Base-by-base conservation (phyloP, 1,140 invertebrate genomes). In the Drosophila carrolli region DNA sequence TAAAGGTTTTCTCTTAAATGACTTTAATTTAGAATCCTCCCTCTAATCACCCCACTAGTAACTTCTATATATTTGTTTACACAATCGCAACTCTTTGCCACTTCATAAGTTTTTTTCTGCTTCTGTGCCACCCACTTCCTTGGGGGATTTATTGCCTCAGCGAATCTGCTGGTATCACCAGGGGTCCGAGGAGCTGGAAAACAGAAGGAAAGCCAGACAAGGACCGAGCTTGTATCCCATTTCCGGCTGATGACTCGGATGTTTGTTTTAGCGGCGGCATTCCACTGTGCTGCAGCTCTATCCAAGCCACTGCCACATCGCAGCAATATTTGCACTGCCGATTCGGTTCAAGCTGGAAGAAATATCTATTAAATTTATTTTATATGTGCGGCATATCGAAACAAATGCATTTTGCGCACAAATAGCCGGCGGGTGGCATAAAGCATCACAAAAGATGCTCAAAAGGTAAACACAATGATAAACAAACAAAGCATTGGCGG, bases 11-110 rank as follows among this genome's bases (percentile, higher is more conserved):
- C 16, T 8, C 27, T 19, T 10, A 11, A 32, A 68, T 23, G 61
- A 63, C 19, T 61, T 35, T 19, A 62, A 50, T 48, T 37, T 32
- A 19, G 1, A 1, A 8, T 8, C 50, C 46, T 48, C 19, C 10
- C 11, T 32, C 7, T 1, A 7, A 8, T 19, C 23, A 14, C 63
- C 48, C 55, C 55, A 43, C 56, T 75, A 72, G 46, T 59, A 44
- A 70, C 57, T 59, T 47, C 47, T 71, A 59, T 75, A 71, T 78
- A 75, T 78, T 83, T 83, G 80, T 78, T 83, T 83, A 83, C 79
- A 68, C 55, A 83, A 81, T 81, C 65, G 73, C 62, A 85, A 85
- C 73, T 85, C 77, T 74, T 85, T 85, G 81, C 57, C 81, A 85
- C 67, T 81, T 77, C 40, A 74, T 63, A 70, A 73, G 55, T 75